Evolutionary conservation across 1,140 invertebrate genomes (phyloP).

Genomic region (Euura saliciscinereae): DNA sequence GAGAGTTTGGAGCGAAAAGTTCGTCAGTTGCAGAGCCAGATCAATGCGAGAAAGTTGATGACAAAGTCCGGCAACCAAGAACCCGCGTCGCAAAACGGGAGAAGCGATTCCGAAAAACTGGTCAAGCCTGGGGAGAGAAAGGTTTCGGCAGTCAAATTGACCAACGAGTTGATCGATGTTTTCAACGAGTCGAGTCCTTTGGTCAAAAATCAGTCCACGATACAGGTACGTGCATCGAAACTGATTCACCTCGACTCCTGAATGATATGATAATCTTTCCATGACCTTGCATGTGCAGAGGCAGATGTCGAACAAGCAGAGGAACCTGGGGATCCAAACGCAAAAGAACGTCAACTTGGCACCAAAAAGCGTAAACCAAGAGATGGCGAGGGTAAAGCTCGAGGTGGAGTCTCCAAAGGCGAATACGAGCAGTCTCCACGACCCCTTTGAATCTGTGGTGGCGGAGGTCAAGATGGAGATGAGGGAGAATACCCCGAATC

Average conservation of each 20-base stretch:
- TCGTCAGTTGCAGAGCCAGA: conserved; percentile 24
- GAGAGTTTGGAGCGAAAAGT: conserved; percentile 36
- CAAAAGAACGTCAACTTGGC: neutral
- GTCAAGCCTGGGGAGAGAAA: neutral
- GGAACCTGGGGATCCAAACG: neutral
- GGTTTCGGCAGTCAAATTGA: neutral
- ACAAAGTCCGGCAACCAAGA: neutral
- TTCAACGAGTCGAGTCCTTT: neutral
- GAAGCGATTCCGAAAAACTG: conserved; percentile 10
- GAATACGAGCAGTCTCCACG: neutral
- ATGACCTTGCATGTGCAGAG: neutral
- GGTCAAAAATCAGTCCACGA: neutral
- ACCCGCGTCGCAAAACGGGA: neutral
- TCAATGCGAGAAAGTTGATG: neutral
- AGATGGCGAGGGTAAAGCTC: neutral
- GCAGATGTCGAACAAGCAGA: neutral
- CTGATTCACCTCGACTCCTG: neutral
- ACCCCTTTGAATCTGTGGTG: neutral
- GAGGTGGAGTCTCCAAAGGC: neutral
- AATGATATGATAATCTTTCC: neutral
- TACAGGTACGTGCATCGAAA: neutral
- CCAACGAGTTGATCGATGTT: neutral
- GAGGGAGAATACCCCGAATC: neutral
- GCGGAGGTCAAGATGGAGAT: neutral
- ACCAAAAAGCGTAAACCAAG: neutral